Evolutionary conservation across 1,140 invertebrate genomes (phyloP).

Genomic region (Stegodyphus mimosarum): DNA sequence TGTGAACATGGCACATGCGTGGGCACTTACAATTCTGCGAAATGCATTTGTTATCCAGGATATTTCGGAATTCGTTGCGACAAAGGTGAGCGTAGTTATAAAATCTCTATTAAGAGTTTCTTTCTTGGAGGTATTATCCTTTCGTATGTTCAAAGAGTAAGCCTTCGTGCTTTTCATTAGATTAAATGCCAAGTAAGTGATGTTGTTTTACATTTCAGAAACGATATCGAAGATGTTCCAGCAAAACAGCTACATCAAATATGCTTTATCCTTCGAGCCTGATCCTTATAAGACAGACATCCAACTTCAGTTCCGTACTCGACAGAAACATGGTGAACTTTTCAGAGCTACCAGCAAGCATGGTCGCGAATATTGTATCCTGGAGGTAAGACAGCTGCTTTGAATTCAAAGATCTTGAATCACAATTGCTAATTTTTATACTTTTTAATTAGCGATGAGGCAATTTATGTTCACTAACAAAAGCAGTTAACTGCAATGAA

Average conservation of each 20-base stretch:
- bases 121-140: no score
- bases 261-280: slow-evolving; percentile 93
- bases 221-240: slow-evolving; percentile 84
- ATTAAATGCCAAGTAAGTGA: no score
- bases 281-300: slow-evolving; percentile 91
- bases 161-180: no score
- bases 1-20: slow-evolving; percentile 86
- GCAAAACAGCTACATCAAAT: slow-evolving; percentile 93
- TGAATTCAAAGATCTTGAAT: not conserved
- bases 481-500: no score
- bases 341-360: slow-evolving; percentile 94
- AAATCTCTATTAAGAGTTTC: no score
- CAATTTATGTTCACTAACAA: no score
- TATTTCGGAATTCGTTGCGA: slow-evolving; percentile 90
- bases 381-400: slow-evolving; percentile 78
- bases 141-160: no score
- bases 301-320: slow-evolving; percentile 90
- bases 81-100: slow-evolving; percentile 69
- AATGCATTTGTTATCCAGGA: slow-evolving; percentile 91
- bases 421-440: not conserved
- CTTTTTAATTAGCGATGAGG: not conserved
- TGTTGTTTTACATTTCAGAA: not conserved
- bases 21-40: slow-evolving; percentile 86
- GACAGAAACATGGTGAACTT: slow-evolving; percentile 90
- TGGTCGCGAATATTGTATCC: slow-evolving; percentile 92